Conservation (phyloP, 1,140 invertebrate species). For the Coenobita brevimanus region DNA sequence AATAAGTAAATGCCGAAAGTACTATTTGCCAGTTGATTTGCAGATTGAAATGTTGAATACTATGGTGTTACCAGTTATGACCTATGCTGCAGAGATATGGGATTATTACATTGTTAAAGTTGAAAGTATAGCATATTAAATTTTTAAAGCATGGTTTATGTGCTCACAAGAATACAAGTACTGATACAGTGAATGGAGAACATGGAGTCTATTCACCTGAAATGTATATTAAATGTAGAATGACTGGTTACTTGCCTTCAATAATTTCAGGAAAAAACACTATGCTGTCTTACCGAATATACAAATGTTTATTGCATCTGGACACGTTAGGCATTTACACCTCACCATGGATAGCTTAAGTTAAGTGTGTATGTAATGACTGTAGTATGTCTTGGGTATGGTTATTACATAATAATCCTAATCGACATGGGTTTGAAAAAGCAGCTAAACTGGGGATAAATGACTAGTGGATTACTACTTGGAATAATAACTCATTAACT, state of each 20-base stretch:
- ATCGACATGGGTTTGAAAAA: too few species aligned
- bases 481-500: too few species aligned
- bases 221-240: background rate
- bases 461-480: too few species aligned
- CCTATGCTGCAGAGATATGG: background rate
- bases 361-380: too few species aligned
- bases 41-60: slow-evolving; percentile 21
- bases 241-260: background rate
- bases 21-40: slow-evolving; percentile 16
- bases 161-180: slow-evolving; percentile 11
- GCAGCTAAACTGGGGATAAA: too few species aligned
- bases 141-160: slow-evolving; percentile 13
- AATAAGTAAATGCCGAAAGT: background rate
- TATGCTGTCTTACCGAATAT: too few species aligned
- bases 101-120: background rate
- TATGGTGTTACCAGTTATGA: slow-evolving; percentile 1
- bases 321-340: too few species aligned
- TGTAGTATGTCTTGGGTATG: too few species aligned
- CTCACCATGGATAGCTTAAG: too few species aligned
- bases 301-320: too few species aligned
- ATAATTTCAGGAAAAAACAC: background rate
- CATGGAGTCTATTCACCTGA: slow-evolving; percentile 11
- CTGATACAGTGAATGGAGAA: background rate
- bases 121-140: slow-evolving; percentile 10
- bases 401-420: too few species aligned